phyloP scores from a whole-genome alignment of 2,888 invertebrate genomes.

The Neoscelio sp. region DNA sequence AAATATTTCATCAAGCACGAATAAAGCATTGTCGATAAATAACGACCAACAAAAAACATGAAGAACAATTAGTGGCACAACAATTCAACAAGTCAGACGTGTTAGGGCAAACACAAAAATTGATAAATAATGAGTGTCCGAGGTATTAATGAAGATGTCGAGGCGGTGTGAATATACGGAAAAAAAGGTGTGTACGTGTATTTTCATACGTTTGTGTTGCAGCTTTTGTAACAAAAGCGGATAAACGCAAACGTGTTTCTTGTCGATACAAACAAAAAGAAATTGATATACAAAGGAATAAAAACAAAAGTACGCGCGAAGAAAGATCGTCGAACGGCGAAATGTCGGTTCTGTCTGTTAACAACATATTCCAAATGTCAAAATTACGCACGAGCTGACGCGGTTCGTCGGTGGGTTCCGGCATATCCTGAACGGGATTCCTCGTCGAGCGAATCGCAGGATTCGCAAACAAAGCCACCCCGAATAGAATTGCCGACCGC shows the following conservation, averaged over 20 bases:
- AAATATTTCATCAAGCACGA: neutral
- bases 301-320: constrained; percentile 27
- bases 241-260: neutral
- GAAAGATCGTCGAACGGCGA: constrained; percentile 64
- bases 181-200: neutral
- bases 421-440: no score
- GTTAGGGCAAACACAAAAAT: neutral
- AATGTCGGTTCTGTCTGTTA: constrained; percentile 58
- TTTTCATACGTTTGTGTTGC: neutral
- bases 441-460: no score
- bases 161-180: neutral
- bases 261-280: constrained; percentile 2
- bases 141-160: neutral
- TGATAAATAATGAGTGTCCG: neutral
- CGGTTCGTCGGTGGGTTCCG: no score
- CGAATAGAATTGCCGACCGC: no score
- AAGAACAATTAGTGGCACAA: constrained; percentile 1
- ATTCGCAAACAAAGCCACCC: no score
- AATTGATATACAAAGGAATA: constrained; percentile 15
- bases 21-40: neutral
- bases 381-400: constrained; percentile 15
- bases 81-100: neutral
- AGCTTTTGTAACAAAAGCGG: constrained; percentile 17
- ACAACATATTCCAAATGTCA: constrained; percentile 4
- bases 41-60: neutral